Conservation (phyloP, 2,797 vertebrate species). For the Pseudomugil gertrudae region DNA sequence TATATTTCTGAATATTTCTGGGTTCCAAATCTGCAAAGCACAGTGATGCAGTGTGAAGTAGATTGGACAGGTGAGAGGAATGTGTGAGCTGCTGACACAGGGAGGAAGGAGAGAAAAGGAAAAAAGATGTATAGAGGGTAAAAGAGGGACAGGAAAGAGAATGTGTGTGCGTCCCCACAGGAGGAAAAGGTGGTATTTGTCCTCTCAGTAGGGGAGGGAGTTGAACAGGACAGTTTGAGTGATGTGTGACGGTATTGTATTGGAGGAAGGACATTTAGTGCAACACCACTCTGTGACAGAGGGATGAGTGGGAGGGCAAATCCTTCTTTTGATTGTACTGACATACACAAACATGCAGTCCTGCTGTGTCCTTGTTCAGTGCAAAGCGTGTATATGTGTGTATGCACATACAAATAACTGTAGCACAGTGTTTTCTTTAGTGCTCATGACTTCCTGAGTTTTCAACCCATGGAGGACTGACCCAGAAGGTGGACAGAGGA, state of each 20-base stretch:
- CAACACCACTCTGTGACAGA: conserved; percentile 67
- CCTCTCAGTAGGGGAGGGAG: conserved; percentile 58
- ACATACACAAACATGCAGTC: conserved; percentile 33
- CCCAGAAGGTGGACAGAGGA: conserved; percentile 51
- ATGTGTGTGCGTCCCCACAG: conserved; percentile 19
- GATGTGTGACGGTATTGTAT: conserved; percentile 62
- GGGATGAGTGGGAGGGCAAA: conserved; percentile 68
- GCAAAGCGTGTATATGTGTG: conserved; percentile 16
- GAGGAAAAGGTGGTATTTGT: conserved; percentile 52
- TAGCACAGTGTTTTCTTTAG: conserved; percentile 19
- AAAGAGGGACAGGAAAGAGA: conserved; percentile 48
- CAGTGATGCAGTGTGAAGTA: conserved; percentile 27
- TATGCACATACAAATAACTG: conserved; percentile 48
- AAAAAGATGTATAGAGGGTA: conserved; percentile 52
- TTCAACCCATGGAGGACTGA: conserved; percentile 26
- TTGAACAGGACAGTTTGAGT: conserved; percentile 61
- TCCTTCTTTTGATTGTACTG: conserved; percentile 45
- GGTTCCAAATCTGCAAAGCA: conserved; percentile 35
- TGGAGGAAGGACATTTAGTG: conserved; percentile 68
- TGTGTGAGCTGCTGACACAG: conserved; percentile 38
- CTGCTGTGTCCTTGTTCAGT: conserved; percentile 61
- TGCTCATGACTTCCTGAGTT: conserved; percentile 33
- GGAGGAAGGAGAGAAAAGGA: conserved; percentile 38
- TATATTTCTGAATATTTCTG: conserved; percentile 18
- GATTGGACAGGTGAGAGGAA: conserved; percentile 34